Evolutionary conservation across 2,888 invertebrate genomes (phyloP).

Genomic region (Deilephila elpenor): DNA sequence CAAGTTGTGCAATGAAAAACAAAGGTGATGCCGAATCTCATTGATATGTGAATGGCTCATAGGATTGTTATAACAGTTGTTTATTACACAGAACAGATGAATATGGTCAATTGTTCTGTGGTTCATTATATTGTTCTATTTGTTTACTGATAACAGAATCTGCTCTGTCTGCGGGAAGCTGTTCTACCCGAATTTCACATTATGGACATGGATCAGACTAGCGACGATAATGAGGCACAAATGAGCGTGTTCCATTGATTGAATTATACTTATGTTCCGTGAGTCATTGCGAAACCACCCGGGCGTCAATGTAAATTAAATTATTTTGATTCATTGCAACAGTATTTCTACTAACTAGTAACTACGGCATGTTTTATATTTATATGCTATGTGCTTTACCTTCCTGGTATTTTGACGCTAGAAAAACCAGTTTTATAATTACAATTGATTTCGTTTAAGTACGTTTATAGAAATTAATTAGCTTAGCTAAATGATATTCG

Average conservation of each 20-base stretch:
- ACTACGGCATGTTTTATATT: not conserved
- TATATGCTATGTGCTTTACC: too few species aligned
- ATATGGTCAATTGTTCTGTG: too few species aligned
- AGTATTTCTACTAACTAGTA: not conserved
- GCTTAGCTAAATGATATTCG: too few species aligned
- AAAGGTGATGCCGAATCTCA: too few species aligned
- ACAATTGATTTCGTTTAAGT: too few species aligned
- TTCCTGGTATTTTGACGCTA: too few species aligned
- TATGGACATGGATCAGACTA: constrained; percentile 6
- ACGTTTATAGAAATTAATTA: too few species aligned
- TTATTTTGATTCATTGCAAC: constrained; percentile 2
- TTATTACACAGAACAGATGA: too few species aligned
- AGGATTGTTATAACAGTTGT: not conserved
- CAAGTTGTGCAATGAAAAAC: too few species aligned
- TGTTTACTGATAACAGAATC: constrained; percentile 9
- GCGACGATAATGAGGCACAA: not conserved
- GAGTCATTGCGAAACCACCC: constrained; percentile 8
- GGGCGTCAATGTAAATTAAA: constrained; percentile 3
- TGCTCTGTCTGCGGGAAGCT: not conserved
- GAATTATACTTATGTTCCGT: constrained; percentile 5
- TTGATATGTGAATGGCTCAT: not conserved
- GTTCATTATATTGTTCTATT: not conserved
- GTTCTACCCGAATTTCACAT: not conserved
- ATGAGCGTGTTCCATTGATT: not conserved
- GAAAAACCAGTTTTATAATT: too few species aligned